Base-by-base conservation (phyloP, 2,888 invertebrate genomes). In the Hyalella azteca region DNA sequence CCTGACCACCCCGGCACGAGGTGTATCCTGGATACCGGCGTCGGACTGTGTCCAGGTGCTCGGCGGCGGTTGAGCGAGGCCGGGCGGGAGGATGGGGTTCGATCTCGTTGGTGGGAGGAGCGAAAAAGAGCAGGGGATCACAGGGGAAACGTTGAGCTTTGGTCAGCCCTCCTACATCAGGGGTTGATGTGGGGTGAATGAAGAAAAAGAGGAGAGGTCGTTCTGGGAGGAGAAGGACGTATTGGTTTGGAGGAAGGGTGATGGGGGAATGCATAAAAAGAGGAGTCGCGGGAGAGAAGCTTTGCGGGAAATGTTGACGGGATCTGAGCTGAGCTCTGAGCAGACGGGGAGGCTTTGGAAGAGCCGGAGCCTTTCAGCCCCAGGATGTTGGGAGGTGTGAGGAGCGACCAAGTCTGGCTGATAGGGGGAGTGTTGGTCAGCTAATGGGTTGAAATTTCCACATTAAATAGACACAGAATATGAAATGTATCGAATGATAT, bases 1-100 rank as follows among this genome's bases (percentile, higher is more conserved):
- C 66, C 77, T 77, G 77, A 77, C 48, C 36, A 77, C 77, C 32
- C 59, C 77, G 45, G 41, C 76, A 75, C 50, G 40, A 79, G 79
- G 73, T n/a, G n/a, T n/a, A n/a, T n/a, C n/a, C n/a, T n/a, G n/a
- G n/a, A n/a, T n/a, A n/a, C n/a, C n/a, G n/a, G n/a, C n/a, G n/a
- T n/a, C n/a, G n/a, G n/a, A n/a, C n/a, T n/a, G n/a, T n/a, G n/a
- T n/a, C n/a, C n/a, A n/a, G n/a, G n/a, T n/a, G n/a, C n/a, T n/a
- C n/a, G n/a, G n/a, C n/a, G n/a, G n/a, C 19, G 4, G 49, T 15
- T 3, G 49, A 49, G 49, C 22, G 3, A 45, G 9, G 29, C n/a
- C 26, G 59, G 29, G 59, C 2, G 11, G 15, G 59, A 29, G 59
- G 4, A 15, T 59, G 59, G 59, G 59, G 59, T 22, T 59, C 29